Conservation (phyloP, 2,113 vertebrate species). For the Planiliza haematocheilus region DNA sequence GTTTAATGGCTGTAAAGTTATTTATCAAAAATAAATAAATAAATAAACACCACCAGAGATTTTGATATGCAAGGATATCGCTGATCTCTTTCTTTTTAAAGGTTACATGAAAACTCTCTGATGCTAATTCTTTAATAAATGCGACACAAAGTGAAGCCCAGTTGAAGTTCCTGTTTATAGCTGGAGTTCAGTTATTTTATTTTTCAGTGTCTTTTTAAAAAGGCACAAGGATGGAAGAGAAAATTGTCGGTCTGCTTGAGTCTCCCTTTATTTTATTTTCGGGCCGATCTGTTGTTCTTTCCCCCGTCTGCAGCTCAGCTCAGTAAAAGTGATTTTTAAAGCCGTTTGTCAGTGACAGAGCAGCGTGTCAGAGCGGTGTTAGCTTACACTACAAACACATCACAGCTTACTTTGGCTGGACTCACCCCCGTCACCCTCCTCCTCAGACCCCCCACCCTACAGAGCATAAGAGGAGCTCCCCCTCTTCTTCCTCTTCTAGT, state of each 20-base stretch:
- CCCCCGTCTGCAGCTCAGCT: slow-evolving; percentile 22
- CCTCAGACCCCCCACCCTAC: background rate
- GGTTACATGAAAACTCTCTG: too few relatives aligned
- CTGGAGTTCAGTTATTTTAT: too few relatives aligned
- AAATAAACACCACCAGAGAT: too few relatives aligned
- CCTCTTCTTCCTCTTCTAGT: background rate
- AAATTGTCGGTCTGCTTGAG: background rate
- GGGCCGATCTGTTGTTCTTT: slow-evolving; percentile 25
- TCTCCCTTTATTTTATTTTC: background rate
- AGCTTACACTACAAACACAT: slow-evolving; percentile 68
- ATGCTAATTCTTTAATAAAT: too few relatives aligned
- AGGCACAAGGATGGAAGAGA: too few relatives aligned
- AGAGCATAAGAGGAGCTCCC: background rate
- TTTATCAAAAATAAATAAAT: too few relatives aligned
- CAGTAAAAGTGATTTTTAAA: slow-evolving; percentile 33
- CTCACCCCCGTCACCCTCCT: background rate
- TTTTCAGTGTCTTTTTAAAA: too few relatives aligned
- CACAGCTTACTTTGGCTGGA: slow-evolving; percentile 58
- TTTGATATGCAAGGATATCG: too few relatives aligned
- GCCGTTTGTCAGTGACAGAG: slow-evolving; percentile 47
- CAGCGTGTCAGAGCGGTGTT: slow-evolving; percentile 46
- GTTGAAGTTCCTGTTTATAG: too few relatives aligned
- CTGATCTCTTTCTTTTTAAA: too few relatives aligned
- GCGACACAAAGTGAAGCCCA: too few relatives aligned
- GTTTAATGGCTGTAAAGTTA: too few relatives aligned